phyloP scores from a whole-genome alignment of 2,113 vertebrate species.

The Neogobius melanostomus region DNA sequence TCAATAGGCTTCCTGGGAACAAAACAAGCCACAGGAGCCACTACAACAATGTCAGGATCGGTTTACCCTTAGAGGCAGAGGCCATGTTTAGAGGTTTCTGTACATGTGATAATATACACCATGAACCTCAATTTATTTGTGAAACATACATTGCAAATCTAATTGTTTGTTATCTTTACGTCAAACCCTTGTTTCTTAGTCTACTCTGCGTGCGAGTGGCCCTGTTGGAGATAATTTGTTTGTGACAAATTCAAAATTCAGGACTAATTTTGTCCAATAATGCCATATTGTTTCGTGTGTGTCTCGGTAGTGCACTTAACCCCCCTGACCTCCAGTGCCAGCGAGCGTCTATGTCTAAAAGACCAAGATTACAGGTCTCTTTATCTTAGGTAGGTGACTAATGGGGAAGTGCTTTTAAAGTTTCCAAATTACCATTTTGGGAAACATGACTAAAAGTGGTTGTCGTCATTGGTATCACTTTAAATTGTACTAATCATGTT shows the following conservation, averaged over 20 bases:
- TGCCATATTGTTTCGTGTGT: slow-evolving; percentile 2
- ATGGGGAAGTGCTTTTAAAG: slow-evolving; percentile 5
- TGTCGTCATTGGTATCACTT: not conserved
- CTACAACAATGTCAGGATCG: slow-evolving; percentile 48
- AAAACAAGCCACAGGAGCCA: slow-evolving; percentile 49
- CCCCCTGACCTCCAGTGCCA: not conserved
- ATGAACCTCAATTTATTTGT: not conserved
- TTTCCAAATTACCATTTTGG: not conserved
- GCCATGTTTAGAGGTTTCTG: slow-evolving; percentile 22
- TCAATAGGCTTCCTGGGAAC: slow-evolving; percentile 58
- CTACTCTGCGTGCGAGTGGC: slow-evolving; percentile 17
- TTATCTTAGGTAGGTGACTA: slow-evolving; percentile 4
- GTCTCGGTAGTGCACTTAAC: slow-evolving; percentile 1
- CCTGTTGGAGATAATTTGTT: slow-evolving; percentile 12
- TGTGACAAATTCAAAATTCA: slow-evolving; percentile 14
- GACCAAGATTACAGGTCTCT: not conserved
- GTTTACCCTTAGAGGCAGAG: slow-evolving; percentile 20
- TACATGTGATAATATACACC: too few relatives aligned
- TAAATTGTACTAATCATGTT: not conserved
- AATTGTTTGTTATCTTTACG: too few relatives aligned
- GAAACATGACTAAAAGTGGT: not conserved
- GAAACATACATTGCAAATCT: not conserved
- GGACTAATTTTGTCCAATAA: slow-evolving; percentile 1
- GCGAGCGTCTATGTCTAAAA: not conserved
- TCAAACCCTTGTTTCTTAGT: slow-evolving; percentile 12